Evolutionary conservation across 2,888 invertebrate species (phyloP), one percentile per base, ranked within the genome.

Genomic region (Aporophyla nigra): DNA sequence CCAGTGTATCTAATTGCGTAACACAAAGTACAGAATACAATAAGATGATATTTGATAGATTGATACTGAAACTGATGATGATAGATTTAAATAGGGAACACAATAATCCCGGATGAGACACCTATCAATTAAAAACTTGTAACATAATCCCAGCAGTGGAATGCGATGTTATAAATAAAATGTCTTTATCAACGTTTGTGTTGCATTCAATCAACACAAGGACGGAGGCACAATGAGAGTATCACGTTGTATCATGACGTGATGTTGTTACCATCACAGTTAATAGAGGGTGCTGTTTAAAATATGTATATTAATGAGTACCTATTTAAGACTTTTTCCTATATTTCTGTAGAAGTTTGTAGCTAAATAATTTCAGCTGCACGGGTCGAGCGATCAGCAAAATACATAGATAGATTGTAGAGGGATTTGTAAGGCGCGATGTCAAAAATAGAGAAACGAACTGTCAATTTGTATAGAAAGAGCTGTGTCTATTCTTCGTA

Each of bases 21-120:
- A 33, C 33, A 65, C 27, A 49, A 43, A 40, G 16, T 58, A 16
- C 9, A 16, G 16, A 21, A 76, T 66, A 33, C 9, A 46, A 0
- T n/a, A 14, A 53, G 49, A 70, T 70, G 19, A 78, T 16, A 61
- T 61, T 46, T 69, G 21, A 46, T 54, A 79, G n/a, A 65, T 78
- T 49, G 16, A 2, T 24, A 65, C 27, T 24, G 27, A 59, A 14
- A 46, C 24, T 33, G 0, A 5, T 10, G 51, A 63, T n/a, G 33
- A 67, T 56, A 24, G 2, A 81, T 74, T 67, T 43, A 14, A 65
- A 66, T 67, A 62, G 49, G 67, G 24, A 61, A 54, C 16, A 61
- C 40, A 78, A 78, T 74, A 74, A 67, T 75, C 14, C 81, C 40
- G 51, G 76, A 81, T 78, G 54, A 51, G 43, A 62, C 19, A 40